phyloP scores from a whole-genome alignment of 2,888 invertebrate genomes.

The Romanomermis culicivorax region DNA sequence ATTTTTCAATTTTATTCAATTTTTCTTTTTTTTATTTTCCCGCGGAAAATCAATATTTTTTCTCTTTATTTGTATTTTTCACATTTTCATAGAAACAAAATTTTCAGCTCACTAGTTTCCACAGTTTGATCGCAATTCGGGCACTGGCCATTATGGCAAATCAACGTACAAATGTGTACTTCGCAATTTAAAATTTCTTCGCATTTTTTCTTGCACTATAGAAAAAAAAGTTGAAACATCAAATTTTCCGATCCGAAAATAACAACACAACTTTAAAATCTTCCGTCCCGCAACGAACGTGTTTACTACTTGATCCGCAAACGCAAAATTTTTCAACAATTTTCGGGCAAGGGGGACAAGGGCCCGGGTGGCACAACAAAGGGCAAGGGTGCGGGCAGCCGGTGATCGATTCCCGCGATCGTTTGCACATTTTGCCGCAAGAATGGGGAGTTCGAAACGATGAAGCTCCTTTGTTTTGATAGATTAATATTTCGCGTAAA shows the following conservation, averaged over 20 bases:
- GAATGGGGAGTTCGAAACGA: constrained; percentile 53
- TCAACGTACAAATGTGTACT: constrained; percentile 47
- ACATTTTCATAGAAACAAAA: too few species aligned
- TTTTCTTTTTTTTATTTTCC: too few species aligned
- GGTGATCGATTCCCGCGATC: constrained; percentile 33
- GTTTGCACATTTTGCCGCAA: constrained; percentile 67
- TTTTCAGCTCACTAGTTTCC: neutral
- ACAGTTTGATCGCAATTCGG: constrained; percentile 41
- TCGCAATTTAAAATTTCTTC: constrained; percentile 52
- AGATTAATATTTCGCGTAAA: constrained; percentile 39
- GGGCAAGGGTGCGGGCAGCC: constrained; percentile 39
- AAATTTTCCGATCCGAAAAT: neutral
- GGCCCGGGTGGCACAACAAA: constrained; percentile 73
- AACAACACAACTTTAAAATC: constrained; percentile 13
- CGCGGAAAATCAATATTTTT: too few species aligned
- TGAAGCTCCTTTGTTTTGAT: constrained; percentile 33
- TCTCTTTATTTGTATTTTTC: too few species aligned
- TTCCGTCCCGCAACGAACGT: constrained; percentile 16
- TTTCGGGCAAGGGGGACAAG: constrained; percentile 68
- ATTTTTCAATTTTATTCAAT: too few species aligned
- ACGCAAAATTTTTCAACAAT: constrained; percentile 35
- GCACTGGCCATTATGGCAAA: constrained; percentile 61
- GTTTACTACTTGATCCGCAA: constrained; percentile 24
- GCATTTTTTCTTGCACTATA: constrained; percentile 50
- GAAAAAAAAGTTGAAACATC: neutral